Evolutionary conservation across 1,140 invertebrate genomes (phyloP).

Genomic region (Drosophila micromelanica): DNA sequence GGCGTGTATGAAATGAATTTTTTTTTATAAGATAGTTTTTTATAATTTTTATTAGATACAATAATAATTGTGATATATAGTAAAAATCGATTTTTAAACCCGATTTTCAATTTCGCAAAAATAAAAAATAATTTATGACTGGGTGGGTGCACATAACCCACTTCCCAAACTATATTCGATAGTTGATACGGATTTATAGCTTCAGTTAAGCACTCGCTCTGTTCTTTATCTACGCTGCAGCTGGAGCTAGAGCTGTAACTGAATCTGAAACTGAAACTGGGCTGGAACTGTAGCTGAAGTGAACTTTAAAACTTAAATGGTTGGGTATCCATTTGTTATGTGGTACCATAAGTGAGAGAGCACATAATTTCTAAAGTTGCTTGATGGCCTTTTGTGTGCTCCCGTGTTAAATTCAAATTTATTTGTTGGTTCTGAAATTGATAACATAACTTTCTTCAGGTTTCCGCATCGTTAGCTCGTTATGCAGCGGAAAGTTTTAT

Average conservation of each 20-base stretch:
- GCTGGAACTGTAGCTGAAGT: not conserved
- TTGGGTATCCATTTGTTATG: not conserved
- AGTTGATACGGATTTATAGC: conserved; percentile 18
- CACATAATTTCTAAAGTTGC: conserved; percentile 39
- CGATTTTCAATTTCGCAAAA: not conserved
- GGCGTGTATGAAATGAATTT: no score
- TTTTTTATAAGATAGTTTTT: no score
- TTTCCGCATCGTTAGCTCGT: conserved; percentile 83
- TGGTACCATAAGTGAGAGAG: conserved; percentile 15
- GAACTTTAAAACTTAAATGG: conserved; percentile 27
- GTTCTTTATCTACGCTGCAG: conserved; percentile 1
- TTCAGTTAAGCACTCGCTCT: conserved; percentile 5
- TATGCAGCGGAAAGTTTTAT: conserved; percentile 84
- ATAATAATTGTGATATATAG: no score
- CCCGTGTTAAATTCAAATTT: conserved; percentile 81
- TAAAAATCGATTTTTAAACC: not conserved
- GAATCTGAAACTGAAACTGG: not conserved
- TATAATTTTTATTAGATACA: no score
- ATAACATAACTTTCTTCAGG: conserved; percentile 84
- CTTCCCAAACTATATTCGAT: conserved; percentile 13
- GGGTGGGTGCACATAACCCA: not conserved
- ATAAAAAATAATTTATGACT: conserved; percentile 18
- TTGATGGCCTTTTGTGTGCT: conserved; percentile 39
- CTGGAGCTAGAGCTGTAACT: not conserved
- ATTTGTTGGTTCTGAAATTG: conserved; percentile 83